Conservation (phyloP, 2,888 invertebrate species). For the Ichneumoninae sp. region DNA sequence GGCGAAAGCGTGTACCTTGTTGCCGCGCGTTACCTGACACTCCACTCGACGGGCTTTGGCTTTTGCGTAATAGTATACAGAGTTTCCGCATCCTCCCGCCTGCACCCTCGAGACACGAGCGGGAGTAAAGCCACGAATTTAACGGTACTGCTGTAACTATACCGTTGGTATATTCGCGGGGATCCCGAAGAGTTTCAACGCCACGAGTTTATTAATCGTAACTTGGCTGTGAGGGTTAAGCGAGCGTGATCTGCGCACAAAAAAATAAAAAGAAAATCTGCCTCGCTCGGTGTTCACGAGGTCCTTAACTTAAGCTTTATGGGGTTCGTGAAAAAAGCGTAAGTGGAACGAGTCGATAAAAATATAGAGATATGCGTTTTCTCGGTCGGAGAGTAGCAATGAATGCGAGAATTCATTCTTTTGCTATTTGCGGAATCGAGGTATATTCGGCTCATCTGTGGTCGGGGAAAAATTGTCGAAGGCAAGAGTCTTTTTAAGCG, state of each 20-base stretch:
- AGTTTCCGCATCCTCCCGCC: slow-evolving; percentile 39
- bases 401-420: slow-evolving; percentile 29
- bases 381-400: neutral
- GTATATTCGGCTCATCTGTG: neutral
- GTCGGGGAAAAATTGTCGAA: slow-evolving; percentile 37
- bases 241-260: neutral
- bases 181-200: slow-evolving; percentile 39
- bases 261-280: slow-evolving; percentile 2
- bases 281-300: slow-evolving; percentile 30
- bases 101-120: slow-evolving; percentile 39
- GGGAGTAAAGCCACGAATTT: slow-evolving; percentile 39
- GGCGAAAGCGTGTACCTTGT: slow-evolving; percentile 49
- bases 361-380: neutral
- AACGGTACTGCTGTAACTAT: slow-evolving; percentile 9
- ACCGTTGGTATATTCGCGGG: neutral
- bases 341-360: slow-evolving; percentile 56
- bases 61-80: slow-evolving; percentile 18
- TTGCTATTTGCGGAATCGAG: slow-evolving; percentile 17
- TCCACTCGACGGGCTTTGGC: slow-evolving; percentile 30
- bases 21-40: slow-evolving; percentile 52
- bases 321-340: slow-evolving; percentile 33
- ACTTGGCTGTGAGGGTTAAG: slow-evolving; percentile 29
- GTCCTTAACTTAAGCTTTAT: slow-evolving; percentile 53
- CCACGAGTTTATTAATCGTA: slow-evolving; percentile 62
- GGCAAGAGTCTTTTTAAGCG: neutral